Base-by-base conservation (phyloP, 2,888 invertebrate genomes). In the Odontocerum albicorne region DNA sequence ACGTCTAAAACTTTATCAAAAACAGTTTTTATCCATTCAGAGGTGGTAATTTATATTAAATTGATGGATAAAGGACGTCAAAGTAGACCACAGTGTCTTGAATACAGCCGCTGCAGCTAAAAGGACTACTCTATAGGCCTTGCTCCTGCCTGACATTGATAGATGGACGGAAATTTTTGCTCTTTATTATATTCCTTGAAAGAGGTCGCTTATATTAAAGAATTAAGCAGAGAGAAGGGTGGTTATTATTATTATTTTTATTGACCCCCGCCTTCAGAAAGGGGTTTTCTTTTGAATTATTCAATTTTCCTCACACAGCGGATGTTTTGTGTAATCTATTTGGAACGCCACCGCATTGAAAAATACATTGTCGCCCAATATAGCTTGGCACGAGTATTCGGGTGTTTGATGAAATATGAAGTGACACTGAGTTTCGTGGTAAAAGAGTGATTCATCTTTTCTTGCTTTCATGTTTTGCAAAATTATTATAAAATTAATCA, bases 241-340 rank as follows among this genome's bases (percentile, higher is more conserved):
- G 42, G 31, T 45, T n/a, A n/a, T n/a, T n/a, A 55, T 50, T 55
- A 45, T 50, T 50, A 50, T 50, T 50, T 50, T 46, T 50, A 55
- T 51, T 55, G 55, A 55, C 55, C 50, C 50, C 52, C n/a, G 40
- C 47, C 20, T 16, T 19, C 13, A n/a, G n/a, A 15, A 39, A 22
- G 39, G 42, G 45, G 32, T 12, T 38, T 32, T 39, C 45, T 46
- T 50, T 55, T 55, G 55, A 45, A 55, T 55, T 55, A 55, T 55
- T 55, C 50, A 55, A 46, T 55, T 55, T 44, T 38, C 35, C n/a
- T 27, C 16, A 20, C n/a, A n/a, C 27, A 20, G 27, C 21, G 31
- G 49, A 49, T 39, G 21, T 31, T 45, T 44, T 55, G 38, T 49
- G 38, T 21, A 33, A 49, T 42, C 39, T 39, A 17, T 38, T 36